Evolutionary conservation across 2,888 invertebrate species (phyloP).

Genomic region (Axea sp.): DNA sequence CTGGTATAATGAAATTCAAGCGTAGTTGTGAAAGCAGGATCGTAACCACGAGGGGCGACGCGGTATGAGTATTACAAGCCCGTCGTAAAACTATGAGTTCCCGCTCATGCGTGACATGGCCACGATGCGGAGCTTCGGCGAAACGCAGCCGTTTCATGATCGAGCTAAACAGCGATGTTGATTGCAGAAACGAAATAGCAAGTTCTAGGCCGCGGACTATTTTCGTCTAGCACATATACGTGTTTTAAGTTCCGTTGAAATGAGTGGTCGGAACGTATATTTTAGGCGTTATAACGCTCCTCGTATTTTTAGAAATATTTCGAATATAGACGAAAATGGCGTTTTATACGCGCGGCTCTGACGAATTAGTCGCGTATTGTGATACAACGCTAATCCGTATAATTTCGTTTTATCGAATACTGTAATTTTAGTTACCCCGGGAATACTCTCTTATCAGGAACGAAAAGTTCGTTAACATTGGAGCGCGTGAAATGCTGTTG

Average conservation of each 20-base stretch:
- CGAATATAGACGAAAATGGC: no score
- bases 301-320: no score
- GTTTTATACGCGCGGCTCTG: no score
- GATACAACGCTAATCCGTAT: no score
- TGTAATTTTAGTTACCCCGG: no score
- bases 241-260: no score
- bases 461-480: no score
- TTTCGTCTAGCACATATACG: slow-evolving; percentile 2
- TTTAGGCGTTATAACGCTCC: background rate
- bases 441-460: no score
- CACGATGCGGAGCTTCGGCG: background rate
- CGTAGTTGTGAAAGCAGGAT: slow-evolving; percentile 28
- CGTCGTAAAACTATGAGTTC: slow-evolving; percentile 21
- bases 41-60: slow-evolving; percentile 21
- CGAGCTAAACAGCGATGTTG: slow-evolving; percentile 2
- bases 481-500: no score
- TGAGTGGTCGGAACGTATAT: no score
- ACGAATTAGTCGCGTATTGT: no score
- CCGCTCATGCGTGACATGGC: slow-evolving; percentile 13
- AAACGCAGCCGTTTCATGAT: slow-evolving; percentile 11
- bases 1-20: slow-evolving; percentile 41
- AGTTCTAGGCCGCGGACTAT: slow-evolving; percentile 9
- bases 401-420: no score
- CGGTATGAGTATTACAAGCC: slow-evolving; percentile 13
- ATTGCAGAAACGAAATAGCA: background rate